These are phyloP conservation scores for Zaprionus ghesquierei DNA, from an alignment of 1,140 invertebrate genomes.

Conservation along the genomic window DNA sequence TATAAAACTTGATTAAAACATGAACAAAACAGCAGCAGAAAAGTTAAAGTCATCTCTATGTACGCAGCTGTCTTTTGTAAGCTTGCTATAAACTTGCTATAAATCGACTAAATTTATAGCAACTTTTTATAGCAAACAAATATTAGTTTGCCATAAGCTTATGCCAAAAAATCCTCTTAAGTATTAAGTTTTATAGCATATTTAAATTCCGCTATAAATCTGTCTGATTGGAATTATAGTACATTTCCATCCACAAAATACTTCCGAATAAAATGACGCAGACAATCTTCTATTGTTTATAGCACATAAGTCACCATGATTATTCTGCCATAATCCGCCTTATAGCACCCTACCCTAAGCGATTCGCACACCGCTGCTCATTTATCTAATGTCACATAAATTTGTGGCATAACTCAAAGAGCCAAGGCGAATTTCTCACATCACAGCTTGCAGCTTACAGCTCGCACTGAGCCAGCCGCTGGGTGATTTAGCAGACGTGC, in stretches of 20 bases:
- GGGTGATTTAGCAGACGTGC: slow-evolving; percentile 3
- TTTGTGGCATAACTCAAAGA: slow-evolving; percentile 29
- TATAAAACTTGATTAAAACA: neutral
- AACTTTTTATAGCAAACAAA: neutral
- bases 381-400: slow-evolving; percentile 43
- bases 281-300: neutral
- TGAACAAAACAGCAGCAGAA: no score
- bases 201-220: neutral
- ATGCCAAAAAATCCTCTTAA: no score
- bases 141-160: no score
- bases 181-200: neutral
- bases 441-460: neutral
- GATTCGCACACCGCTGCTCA: neutral
- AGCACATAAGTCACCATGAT: no score
- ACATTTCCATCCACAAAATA: neutral
- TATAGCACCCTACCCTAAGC: neutral
- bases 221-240: neutral
- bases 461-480: no score
- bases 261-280: no score
- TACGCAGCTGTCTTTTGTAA: no score
- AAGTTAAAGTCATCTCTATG: no score
- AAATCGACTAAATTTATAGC: neutral
- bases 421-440: slow-evolving; percentile 8
- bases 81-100: neutral
- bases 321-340: neutral